phyloP scores from a whole-genome alignment of 2,113 vertebrate genomes.

The Nestor notabilis region DNA sequence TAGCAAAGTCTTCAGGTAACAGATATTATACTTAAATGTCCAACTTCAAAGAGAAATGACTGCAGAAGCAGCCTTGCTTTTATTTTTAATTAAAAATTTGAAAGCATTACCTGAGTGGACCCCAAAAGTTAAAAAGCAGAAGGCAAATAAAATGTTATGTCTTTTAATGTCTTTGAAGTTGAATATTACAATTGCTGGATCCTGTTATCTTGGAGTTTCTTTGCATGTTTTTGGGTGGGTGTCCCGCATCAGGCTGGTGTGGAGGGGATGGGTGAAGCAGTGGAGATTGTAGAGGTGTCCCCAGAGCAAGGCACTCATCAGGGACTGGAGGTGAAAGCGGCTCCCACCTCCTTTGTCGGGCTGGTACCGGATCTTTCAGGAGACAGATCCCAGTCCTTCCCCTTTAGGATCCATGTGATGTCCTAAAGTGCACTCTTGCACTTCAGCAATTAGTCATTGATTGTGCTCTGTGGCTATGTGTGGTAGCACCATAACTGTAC shows the following conservation, averaged over 20 bases:
- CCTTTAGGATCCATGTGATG: background rate
- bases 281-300: background rate
- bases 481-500: background rate
- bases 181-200: background rate
- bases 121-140: constrained; percentile 44
- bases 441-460: background rate
- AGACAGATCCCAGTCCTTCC: background rate
- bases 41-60: constrained; percentile 43
- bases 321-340: background rate
- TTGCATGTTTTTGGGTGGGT: background rate
- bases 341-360: background rate
- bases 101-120: constrained; percentile 22
- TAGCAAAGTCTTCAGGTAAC: constrained; percentile 37
- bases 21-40: constrained; percentile 39
- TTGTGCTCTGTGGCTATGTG: background rate
- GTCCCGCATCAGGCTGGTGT: background rate
- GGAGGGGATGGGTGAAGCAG: background rate
- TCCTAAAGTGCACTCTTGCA: background rate
- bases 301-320: background rate
- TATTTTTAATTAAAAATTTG: constrained; percentile 63
- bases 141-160: constrained; percentile 54
- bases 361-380: background rate
- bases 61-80: constrained; percentile 38
- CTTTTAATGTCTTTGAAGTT: constrained; percentile 37
- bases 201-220: background rate